phyloP scores from a whole-genome alignment of 2,113 vertebrate species.

The Rallus limicola region DNA sequence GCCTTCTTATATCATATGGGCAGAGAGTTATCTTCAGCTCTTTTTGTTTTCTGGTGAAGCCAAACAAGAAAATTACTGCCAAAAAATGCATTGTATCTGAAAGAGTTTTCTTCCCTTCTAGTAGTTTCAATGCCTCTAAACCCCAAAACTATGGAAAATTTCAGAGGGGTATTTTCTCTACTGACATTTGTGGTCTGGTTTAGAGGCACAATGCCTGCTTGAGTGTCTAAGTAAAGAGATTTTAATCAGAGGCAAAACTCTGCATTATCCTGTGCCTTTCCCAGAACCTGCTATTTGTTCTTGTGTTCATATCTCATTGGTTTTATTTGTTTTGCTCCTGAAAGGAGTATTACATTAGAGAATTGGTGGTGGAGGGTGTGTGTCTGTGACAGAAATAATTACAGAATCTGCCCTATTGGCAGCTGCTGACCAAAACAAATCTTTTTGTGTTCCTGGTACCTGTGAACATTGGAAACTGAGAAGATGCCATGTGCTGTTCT shows the following conservation, averaged over 20 bases:
- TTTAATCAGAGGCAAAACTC: background rate
- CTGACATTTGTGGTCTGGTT: background rate
- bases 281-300: background rate
- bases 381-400: background rate
- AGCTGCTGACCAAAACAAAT: background rate
- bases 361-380: background rate
- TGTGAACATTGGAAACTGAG: constrained; percentile 8
- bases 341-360: background rate
- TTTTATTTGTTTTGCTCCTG: background rate
- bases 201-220: background rate
- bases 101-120: background rate
- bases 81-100: background rate
- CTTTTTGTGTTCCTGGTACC: background rate
- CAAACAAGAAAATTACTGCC: background rate
- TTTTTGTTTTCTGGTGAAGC: background rate
- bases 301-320: background rate
- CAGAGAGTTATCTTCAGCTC: background rate
- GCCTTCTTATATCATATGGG: background rate
- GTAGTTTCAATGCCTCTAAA: background rate
- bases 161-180: background rate
- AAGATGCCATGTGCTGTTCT: background rate
- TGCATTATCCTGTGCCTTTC: background rate
- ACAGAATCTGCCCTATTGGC: background rate
- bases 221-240: background rate
- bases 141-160: background rate